Evolutionary conservation across 2,797 vertebrate genomes (phyloP).

Genomic region (Helarctos malayanus): DNA sequence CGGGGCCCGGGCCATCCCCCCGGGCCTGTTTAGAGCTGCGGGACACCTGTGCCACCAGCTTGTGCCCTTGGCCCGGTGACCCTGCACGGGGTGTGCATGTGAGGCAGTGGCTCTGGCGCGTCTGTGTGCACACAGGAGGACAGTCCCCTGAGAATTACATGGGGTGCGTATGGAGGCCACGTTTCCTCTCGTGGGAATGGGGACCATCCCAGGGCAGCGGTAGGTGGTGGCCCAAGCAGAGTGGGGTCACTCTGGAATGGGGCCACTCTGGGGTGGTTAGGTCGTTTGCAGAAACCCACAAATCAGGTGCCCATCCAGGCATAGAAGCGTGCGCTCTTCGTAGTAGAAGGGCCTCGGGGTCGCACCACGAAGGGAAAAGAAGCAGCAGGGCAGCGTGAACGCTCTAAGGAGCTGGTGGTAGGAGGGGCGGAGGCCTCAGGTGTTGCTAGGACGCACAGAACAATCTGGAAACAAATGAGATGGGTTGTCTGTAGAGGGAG

Average conservation of each 20-base stretch:
- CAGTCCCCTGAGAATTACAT: accelerated
- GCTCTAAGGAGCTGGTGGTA: neutral
- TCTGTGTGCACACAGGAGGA: accelerated
- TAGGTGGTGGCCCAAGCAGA: neutral
- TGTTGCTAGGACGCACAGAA: neutral
- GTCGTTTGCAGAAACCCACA: too few species aligned
- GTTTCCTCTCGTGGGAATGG: accelerated
- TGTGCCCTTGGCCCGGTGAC: neutral
- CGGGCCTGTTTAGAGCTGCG: neutral
- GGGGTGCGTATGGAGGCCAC: accelerated
- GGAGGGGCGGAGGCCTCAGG: too few species aligned
- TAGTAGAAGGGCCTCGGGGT: neutral
- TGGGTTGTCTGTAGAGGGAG: neutral
- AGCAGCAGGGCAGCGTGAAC: neutral
- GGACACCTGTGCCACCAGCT: neutral
- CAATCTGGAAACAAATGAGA: neutral
- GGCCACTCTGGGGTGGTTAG: neutral
- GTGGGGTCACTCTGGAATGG: neutral
- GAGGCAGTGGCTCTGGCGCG: neutral
- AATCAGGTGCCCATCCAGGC: neutral
- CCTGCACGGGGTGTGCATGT: accelerated
- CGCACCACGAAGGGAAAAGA: neutral
- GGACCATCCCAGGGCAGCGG: accelerated
- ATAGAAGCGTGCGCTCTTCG: neutral
- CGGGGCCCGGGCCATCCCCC: neutral